A percentile compares a stretch with the other conserved stretches of the same genome.
phyloP scores from a whole-genome alignment of 2,113 vertebrate species.

The Lethenteron reissneri region DNA sequence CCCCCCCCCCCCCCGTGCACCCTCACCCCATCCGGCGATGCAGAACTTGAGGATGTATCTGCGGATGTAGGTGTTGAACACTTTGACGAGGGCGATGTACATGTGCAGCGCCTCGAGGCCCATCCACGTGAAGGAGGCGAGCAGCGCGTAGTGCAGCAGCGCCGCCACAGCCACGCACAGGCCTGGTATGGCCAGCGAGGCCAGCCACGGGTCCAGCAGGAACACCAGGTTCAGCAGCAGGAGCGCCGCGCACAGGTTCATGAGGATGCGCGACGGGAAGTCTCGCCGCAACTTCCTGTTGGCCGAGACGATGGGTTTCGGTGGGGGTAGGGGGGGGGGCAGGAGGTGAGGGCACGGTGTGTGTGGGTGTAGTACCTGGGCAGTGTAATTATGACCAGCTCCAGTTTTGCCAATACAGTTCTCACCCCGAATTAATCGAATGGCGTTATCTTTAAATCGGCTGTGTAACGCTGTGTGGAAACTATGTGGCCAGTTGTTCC shows the following conservation, averaged over 20 bases:
- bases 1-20: too few species aligned
- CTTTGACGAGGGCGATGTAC: conserved; percentile 74
- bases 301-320: conserved; percentile 11
- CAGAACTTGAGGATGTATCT: conserved; percentile 57
- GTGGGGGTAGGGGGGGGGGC: too few species aligned
- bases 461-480: too few species aligned
- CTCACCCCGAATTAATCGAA: too few species aligned
- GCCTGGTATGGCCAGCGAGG: conserved; percentile 24
- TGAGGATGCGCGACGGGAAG: conserved; percentile 91
- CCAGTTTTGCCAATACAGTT: too few species aligned
- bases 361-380: too few species aligned
- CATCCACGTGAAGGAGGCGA: conserved; percentile 88
- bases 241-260: conserved; percentile 78
- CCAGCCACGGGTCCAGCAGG: conserved; percentile 57
- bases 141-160: conserved; percentile 83
- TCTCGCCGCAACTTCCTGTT: conserved; percentile 76
- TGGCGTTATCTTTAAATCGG: too few species aligned
- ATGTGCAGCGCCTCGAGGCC: conserved; percentile 89
- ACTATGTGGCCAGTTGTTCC: too few species aligned
- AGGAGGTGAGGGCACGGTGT: too few species aligned
- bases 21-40: conserved; percentile 44
- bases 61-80: conserved; percentile 57
- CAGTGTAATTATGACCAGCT: too few species aligned
- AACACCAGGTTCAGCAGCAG: conserved; percentile 69
- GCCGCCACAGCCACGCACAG: conserved; percentile 61